These are phyloP conservation scores for Cynoglossus semilaevis DNA, from an alignment of 2,113 vertebrate species.

Conservation along the genomic window DNA sequence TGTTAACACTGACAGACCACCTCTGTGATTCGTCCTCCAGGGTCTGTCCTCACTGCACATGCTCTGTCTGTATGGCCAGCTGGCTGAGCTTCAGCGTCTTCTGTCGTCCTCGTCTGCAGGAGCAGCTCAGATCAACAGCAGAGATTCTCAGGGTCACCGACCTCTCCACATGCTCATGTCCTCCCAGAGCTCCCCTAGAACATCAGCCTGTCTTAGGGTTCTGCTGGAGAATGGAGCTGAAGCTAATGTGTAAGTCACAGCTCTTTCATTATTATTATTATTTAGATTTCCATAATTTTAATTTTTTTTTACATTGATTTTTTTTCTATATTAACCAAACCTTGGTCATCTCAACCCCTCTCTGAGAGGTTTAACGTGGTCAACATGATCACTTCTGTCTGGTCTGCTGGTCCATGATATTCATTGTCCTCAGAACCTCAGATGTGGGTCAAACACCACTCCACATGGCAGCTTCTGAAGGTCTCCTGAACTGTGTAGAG, in stretches of 20 bases:
- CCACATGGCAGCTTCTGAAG: constrained; percentile 69
- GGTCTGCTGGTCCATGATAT: too few relatives aligned
- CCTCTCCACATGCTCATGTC: constrained; percentile 69
- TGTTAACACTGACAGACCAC: neutral
- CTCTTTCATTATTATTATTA: neutral
- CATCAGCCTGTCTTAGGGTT: constrained; percentile 49
- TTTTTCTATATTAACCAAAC: too few relatives aligned
- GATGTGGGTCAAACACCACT: constrained; percentile 59
- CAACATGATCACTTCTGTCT: too few relatives aligned
- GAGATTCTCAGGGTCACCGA: constrained; percentile 41
- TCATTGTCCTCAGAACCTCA: constrained; percentile 40
- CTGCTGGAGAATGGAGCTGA: constrained; percentile 65
- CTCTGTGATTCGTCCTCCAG: constrained; percentile 36
- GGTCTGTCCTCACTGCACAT: constrained; percentile 53
- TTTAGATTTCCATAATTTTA: too few relatives aligned
- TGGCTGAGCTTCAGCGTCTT: constrained; percentile 48
- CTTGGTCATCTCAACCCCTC: too few relatives aligned
- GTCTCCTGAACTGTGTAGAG: constrained; percentile 58
- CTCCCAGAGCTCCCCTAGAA: constrained; percentile 26
- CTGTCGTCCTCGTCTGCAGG: constrained; percentile 17
- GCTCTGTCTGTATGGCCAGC: constrained; percentile 55
- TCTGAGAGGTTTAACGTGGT: too few relatives aligned
- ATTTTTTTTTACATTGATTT: too few relatives aligned
- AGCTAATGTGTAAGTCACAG: constrained; percentile 51
- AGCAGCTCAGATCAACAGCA: constrained; percentile 39